Base-by-base conservation (phyloP, 2,888 invertebrate species). In the Megaustenia siamemsis region DNA sequence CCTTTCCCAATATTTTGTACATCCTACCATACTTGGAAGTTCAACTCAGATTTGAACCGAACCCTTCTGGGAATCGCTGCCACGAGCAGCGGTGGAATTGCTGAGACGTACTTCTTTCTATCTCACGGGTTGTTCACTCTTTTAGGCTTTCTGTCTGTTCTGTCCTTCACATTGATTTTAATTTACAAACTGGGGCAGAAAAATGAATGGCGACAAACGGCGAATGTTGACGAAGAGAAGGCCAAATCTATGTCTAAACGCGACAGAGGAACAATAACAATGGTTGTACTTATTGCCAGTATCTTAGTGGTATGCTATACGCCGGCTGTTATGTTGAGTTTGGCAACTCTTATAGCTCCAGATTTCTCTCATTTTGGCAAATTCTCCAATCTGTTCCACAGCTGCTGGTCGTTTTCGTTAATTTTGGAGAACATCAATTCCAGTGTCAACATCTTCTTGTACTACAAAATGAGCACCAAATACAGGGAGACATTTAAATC, bases 401-500 rank as follows among this genome's bases (percentile, higher is more conserved):
- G 24, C 15, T 71, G 24, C 15, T 71, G 71, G 71, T n/a, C 6
- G 12, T 40, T 43, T 43, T 43, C 71, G 3, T 10, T 43, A 0
- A 8, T 71, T 0, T 43, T 21, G 8, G 71, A 71, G 15, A 71
- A 43, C 10, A 45, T 71, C 28, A 71, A 71, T 15, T 71, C 71
- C 12, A 71, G 71, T 43, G 71, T 71, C 6, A 71, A 71, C 45
- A 71, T 71, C 28, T 71, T 71, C 71, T 43, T 71, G 43, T 71
- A 71, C 35, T 45, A 43, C 2, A 71, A 71, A n/a, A 71, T 71
- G 71, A 71, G 71, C 10, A 43, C 71, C 0, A 71, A 71, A 71
- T 71, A 71, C 43, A 71, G 71, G n/a, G 12, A 40, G 2, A 71
- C 43, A 3, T 71, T 71, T 43, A 10, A 35, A n/a, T 10, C 2